Evolutionary conservation across 92 coral and sea anemone species (phyloP).

Genomic region (Porites evermanni): DNA sequence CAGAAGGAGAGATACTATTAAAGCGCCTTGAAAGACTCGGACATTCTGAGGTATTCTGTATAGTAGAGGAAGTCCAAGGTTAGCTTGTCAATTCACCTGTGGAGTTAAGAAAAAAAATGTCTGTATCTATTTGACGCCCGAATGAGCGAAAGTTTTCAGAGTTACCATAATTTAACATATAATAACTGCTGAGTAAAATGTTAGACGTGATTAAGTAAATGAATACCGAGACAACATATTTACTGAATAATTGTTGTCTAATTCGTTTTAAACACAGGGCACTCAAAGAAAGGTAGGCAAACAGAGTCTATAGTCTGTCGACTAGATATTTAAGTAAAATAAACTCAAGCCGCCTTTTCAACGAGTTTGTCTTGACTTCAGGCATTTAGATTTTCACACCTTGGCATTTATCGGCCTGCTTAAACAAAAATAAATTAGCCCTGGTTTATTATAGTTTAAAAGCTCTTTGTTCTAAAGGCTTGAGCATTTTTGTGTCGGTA

Average conservation of each 20-base stretch:
- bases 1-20: not conserved
- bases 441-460: constrained; percentile 1
- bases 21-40: no score
- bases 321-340: not conserved
- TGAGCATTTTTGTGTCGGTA: constrained; percentile 36
- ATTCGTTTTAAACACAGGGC: not conserved
- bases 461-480: constrained; percentile 27
- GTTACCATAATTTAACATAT: not conserved
- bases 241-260: not conserved
- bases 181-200: not conserved
- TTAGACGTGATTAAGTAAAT: not conserved
- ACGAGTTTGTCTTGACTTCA: not conserved
- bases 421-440: not conserved
- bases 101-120: not conserved
- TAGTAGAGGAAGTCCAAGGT: no score
- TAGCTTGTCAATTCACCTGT: not conserved
- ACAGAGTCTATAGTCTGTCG: not conserved
- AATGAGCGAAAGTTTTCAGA: not conserved
- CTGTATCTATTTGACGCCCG: not conserved
- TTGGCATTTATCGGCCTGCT: constrained; percentile 3
- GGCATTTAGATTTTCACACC: constrained; percentile 25
- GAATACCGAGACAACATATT: not conserved
- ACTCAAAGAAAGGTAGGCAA: constrained; percentile 3
- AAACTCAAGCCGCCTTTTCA: not conserved
- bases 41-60: no score